Evolutionary conservation across 1,140 invertebrate species (phyloP).

Genomic region (Diuraphis noxia): DNA sequence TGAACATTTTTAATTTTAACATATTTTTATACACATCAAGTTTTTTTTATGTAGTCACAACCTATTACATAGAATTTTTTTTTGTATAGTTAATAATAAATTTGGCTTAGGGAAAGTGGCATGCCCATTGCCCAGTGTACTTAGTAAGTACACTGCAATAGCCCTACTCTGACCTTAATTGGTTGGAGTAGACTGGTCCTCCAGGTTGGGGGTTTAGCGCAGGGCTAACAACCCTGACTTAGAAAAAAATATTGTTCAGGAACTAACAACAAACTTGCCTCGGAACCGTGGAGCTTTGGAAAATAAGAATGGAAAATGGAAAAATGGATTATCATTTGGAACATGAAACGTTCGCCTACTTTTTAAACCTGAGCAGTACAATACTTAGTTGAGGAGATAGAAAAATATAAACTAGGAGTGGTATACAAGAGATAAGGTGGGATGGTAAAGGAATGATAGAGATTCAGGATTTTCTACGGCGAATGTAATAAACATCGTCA

Average conservation of each 20-base stretch:
- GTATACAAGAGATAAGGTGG: background rate
- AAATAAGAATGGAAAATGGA: background rate
- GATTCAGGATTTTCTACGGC: background rate
- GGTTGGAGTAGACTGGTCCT: too few relatives aligned
- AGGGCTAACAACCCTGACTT: background rate
- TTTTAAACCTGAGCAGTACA: background rate
- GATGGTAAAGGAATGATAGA: background rate
- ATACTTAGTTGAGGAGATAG: background rate
- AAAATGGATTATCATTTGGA: background rate
- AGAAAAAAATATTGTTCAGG: background rate
- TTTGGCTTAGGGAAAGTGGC: too few relatives aligned
- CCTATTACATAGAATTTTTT: too few relatives aligned
- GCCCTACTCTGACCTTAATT: too few relatives aligned
- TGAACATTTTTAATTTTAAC: too few relatives aligned
- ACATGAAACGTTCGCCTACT: background rate
- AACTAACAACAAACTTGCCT: background rate
- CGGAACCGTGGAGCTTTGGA: conserved; percentile 5
- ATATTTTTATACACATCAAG: too few relatives aligned
- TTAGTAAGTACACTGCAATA: too few relatives aligned
- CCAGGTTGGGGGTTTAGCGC: too few relatives aligned
- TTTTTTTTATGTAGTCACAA: too few relatives aligned
- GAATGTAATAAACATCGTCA: background rate
- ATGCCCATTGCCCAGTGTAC: too few relatives aligned
- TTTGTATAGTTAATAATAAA: too few relatives aligned
- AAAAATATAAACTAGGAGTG: background rate